These are phyloP conservation scores for Tetanocera ferruginea DNA, from an alignment of 2,888 invertebrate species.

Conservation along the genomic window DNA sequence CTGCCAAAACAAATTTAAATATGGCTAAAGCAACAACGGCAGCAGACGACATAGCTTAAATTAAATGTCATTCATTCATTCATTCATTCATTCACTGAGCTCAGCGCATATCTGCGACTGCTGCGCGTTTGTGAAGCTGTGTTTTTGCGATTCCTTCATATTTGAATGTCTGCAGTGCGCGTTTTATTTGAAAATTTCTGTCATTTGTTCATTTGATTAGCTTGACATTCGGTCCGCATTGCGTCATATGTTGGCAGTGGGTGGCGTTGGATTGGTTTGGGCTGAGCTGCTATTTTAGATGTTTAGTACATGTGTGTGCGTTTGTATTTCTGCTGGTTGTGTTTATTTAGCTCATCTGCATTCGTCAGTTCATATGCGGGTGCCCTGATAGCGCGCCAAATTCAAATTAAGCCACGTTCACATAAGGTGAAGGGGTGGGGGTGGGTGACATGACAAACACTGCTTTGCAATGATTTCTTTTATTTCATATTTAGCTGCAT, in stretches of 20 bases:
- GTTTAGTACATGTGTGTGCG: not conserved
- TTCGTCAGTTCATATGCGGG: conserved; percentile 24
- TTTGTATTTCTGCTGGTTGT: not conserved
- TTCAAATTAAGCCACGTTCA: conserved; percentile 23
- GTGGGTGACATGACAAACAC: no score
- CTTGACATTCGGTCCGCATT: conserved; percentile 27
- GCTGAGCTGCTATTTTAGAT: not conserved
- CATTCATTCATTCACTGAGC: no score
- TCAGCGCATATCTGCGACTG: no score
- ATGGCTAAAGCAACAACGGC: not conserved
- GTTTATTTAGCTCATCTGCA: conserved; percentile 21
- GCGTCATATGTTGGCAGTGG: conserved; percentile 21
- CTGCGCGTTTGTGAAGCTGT: no score
- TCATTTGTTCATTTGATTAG: conserved; percentile 38
- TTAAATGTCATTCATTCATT: not conserved
- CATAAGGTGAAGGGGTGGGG: not conserved
- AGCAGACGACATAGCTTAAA: conserved; percentile 6
- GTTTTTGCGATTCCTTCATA: no score
- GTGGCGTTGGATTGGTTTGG: not conserved
- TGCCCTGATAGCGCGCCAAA: conserved; percentile 13
- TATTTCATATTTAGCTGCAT: conserved; percentile 1
- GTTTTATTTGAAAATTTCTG: conserved; percentile 13
- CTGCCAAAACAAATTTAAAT: conserved; percentile 35
- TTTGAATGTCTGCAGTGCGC: conserved; percentile 8
- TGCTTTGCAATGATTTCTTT: conserved; percentile 5